Conservation (phyloP, 2,113 vertebrate genomes). For the Cyprinodon tularosa region DNA sequence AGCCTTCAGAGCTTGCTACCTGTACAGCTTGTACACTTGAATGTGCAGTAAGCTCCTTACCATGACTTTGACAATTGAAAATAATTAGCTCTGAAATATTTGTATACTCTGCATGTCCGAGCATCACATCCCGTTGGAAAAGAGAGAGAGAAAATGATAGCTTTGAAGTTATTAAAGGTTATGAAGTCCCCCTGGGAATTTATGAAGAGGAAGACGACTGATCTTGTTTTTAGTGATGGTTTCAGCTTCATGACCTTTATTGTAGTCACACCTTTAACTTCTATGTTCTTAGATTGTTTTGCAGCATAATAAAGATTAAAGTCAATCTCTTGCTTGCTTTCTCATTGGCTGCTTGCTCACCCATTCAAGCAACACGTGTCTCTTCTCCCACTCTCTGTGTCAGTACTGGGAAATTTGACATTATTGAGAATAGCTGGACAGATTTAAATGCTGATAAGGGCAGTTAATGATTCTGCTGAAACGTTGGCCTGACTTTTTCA, state of each 20-base stretch:
- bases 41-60: constrained; percentile 13
- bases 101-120: constrained; percentile 11
- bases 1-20: constrained; percentile 43
- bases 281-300: not conserved
- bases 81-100: not conserved
- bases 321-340: not conserved
- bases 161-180: constrained; percentile 35
- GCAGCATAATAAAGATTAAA: not conserved
- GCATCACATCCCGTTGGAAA: constrained; percentile 10
- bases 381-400: not conserved
- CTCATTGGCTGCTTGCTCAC: not conserved
- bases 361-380: not conserved
- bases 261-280: not conserved
- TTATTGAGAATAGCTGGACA: not conserved
- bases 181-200: not conserved
- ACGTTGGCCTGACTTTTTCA: not conserved
- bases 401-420: not conserved
- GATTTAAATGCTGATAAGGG: not conserved
- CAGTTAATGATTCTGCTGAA: not conserved
- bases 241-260: not conserved
- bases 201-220: not conserved
- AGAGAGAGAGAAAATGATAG: constrained; percentile 4
- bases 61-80: constrained; percentile 32
- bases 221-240: not conserved
- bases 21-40: constrained; percentile 16